phyloP scores from a whole-genome alignment of 2,113 vertebrate species.

The Hyperopisus bebe region DNA sequence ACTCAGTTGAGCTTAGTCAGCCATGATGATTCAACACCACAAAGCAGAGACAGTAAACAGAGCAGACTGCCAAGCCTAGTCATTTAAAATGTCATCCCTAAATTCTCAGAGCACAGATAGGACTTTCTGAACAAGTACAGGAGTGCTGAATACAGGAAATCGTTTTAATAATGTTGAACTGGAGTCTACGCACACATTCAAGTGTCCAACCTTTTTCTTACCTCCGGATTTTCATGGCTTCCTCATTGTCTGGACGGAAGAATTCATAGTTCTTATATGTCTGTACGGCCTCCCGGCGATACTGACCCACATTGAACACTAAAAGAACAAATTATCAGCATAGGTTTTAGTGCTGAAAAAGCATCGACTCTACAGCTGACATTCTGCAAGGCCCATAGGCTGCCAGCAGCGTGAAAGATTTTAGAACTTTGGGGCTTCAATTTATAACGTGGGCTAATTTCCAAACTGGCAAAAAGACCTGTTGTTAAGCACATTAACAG shows the following conservation, averaged over 20 bases:
- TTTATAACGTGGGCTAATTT: neutral
- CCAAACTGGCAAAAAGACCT: neutral
- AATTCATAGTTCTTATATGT: slow-evolving; percentile 79
- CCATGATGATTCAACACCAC: neutral
- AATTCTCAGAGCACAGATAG: neutral
- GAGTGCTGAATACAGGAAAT: neutral
- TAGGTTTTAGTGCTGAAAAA: neutral
- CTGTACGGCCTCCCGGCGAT: slow-evolving; percentile 72
- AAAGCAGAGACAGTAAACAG: neutral
- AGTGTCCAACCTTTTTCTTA: slow-evolving; percentile 41
- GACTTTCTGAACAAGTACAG: neutral
- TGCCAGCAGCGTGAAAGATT: neutral
- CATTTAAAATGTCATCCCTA: neutral
- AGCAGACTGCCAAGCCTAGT: neutral
- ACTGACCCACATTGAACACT: slow-evolving; percentile 87
- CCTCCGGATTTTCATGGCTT: slow-evolving; percentile 80
- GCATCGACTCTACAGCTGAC: neutral
- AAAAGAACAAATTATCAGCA: neutral
- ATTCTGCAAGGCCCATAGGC: neutral
- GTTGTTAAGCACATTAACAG: neutral
- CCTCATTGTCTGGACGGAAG: slow-evolving; percentile 74
- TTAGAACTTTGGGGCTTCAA: neutral
- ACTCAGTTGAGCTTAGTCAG: neutral
- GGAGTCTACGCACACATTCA: neutral
- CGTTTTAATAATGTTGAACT: neutral